Percentiles rank a stretch among this genome's conserved stretches.
Evolutionary conservation across 2,888 invertebrate species (phyloP).

Genomic region (Oligia strigilis): DNA sequence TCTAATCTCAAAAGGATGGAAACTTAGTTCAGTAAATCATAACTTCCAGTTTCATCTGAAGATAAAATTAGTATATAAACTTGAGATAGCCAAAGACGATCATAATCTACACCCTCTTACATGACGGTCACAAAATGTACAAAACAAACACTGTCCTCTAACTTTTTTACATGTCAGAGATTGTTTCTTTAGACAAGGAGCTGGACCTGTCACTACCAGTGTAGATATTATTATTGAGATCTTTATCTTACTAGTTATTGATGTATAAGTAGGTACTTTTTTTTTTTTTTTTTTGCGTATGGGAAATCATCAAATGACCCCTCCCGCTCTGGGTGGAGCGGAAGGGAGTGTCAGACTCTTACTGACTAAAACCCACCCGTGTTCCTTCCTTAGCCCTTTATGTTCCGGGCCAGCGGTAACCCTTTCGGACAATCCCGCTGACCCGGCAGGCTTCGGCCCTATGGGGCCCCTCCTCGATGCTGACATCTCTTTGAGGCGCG

Average conservation of each 20-base stretch:
- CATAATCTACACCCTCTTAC: background rate
- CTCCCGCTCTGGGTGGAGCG: no score
- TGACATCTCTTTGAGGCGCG: no score
- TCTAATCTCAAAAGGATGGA: background rate
- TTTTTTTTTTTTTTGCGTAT: no score
- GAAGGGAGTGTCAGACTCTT: no score
- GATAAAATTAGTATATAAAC: background rate
- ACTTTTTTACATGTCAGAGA: background rate
- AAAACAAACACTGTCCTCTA: background rate
- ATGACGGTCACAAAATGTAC: slow-evolving; percentile 1
- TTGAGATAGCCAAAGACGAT: background rate
- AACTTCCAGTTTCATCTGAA: background rate
- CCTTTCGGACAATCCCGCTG: no score
- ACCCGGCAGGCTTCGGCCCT: no score
- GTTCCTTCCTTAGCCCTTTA: no score
- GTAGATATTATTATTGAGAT: background rate
- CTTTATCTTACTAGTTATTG: slow-evolving; percentile 2
- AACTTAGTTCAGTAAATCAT: background rate
- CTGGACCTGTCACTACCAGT: slow-evolving; percentile 6
- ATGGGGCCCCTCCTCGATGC: no score
- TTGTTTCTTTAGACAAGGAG: background rate
- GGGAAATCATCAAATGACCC: no score
- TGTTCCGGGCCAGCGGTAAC: no score
- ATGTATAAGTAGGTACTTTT: background rate
- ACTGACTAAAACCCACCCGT: no score